Conservation (phyloP, 2,888 invertebrate genomes). For the Melanotus villosus region DNA sequence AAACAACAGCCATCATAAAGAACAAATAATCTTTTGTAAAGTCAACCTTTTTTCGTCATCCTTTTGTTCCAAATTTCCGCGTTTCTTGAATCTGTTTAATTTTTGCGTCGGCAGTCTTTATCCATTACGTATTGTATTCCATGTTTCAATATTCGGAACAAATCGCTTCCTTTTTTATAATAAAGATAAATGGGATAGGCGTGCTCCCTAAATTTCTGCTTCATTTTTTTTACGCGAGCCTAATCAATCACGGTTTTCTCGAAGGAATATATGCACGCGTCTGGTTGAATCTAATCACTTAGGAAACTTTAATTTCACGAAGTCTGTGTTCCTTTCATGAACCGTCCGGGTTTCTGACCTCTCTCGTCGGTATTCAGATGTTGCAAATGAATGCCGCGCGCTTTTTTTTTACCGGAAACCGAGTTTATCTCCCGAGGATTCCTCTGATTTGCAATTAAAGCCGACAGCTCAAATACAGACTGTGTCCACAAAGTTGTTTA, state of each 20-base stretch:
- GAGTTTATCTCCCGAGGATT: neutral
- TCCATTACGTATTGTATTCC: conserved; percentile 34
- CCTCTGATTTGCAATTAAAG: conserved; percentile 17
- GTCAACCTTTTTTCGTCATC: neutral
- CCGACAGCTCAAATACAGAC: conserved; percentile 13
- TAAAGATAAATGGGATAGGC: conserved; percentile 50
- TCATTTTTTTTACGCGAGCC: conserved; percentile 45
- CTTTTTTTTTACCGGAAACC: conserved; percentile 5
- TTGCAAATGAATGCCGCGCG: conserved; percentile 14
- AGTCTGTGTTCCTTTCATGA: conserved; percentile 14
- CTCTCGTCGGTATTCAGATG: conserved; percentile 8
- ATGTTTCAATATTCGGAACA: conserved; percentile 40
- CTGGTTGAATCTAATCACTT: conserved; percentile 48
- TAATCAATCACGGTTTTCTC: conserved; percentile 48
- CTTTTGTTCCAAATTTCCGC: neutral
- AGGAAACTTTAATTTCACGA: conserved; percentile 41
- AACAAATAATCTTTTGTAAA: neutral
- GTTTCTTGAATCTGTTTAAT: conserved; percentile 22
- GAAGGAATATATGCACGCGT: conserved; percentile 46
- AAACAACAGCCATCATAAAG: neutral
- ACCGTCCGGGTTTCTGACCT: conserved; percentile 11
- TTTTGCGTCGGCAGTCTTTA: conserved; percentile 24
- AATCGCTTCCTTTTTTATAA: conserved; percentile 52
- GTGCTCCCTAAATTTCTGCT: conserved; percentile 45
- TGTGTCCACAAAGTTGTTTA: conserved; percentile 16